A percentile compares a stretch with the other conserved stretches of the same genome.
phyloP scores from a whole-genome alignment of 2,888 invertebrate species.

The Linyphia triangularis region DNA sequence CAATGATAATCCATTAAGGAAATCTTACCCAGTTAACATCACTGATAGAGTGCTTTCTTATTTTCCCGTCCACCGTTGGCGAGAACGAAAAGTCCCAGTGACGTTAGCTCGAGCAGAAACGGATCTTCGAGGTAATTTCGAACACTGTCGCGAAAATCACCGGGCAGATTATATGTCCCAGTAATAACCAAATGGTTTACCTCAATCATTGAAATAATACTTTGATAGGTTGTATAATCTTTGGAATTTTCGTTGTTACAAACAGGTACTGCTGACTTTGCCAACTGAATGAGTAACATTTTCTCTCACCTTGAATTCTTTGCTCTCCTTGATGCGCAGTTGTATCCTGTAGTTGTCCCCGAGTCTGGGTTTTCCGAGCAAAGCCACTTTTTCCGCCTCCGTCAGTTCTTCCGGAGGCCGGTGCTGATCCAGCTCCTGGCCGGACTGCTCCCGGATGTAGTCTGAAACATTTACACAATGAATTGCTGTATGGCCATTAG shows the following conservation, averaged over 20 bases:
- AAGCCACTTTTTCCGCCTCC: conserved; percentile 87
- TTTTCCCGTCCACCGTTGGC: too few species aligned
- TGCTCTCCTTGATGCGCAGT: conserved; percentile 96
- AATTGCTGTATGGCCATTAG: too few species aligned
- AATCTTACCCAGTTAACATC: too few species aligned
- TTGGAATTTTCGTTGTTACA: too few species aligned
- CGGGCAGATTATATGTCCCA: neutral
- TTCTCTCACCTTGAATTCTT: conserved; percentile 96
- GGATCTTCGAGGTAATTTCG: neutral
- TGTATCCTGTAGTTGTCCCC: conserved; percentile 92
- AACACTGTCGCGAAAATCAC: neutral
- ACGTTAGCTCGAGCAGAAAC: too few species aligned
- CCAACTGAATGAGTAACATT: too few species aligned
- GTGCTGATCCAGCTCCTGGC: conserved; percentile 54
- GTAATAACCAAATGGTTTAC: too few species aligned
- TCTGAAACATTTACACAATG: conserved; percentile 22
- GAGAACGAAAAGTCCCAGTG: too few species aligned
- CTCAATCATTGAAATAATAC: too few species aligned
- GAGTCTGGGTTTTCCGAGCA: conserved; percentile 93
- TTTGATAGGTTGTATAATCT: too few species aligned
- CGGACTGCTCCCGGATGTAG: conserved; percentile 63
- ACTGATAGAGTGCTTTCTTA: too few species aligned
- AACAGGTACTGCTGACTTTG: too few species aligned
- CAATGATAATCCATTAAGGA: neutral
- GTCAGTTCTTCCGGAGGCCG: conserved; percentile 36